Evolutionary conservation across 2,113 vertebrate species (phyloP), one percentile per base, ranked within the genome.

Genomic region (Hiodon alosoides): DNA sequence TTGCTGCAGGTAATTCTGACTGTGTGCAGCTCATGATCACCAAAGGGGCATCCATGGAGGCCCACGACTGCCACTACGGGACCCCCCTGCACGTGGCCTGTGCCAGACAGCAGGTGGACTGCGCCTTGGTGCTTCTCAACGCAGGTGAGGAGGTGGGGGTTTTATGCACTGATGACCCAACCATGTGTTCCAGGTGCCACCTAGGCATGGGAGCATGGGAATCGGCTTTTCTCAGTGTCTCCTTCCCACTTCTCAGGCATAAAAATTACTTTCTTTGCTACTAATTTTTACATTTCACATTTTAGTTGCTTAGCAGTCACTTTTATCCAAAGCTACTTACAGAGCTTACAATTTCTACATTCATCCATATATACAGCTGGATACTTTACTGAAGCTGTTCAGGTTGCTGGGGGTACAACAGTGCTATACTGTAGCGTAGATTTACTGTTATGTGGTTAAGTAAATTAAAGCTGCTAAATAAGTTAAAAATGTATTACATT

Each of bases 51-150:
- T 91, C 91, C 61, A 88, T 98, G 84, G 95, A 98, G 79, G 95
- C 95, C 0, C 94, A 96, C 0, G 95, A 98, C 67, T 96, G 94
- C 66, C 94, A 97, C 75, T 97, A 95, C 0, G 96, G 97, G 61
- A 98, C 95, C 0, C 94, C 96, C 0, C 89, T 98, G 50, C 97
- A 98, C 0, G 95, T 96, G 0, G 95, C 96, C 46, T 98, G 95
- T 60, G 93, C 93, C 69, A 86, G 92, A 60, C 90, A 96, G 69
- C 92, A 96, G 75, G 86, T 93, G 64, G 89, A 94, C 79, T 98
- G 97, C 2, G 93, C 86, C 16, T 96, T 93, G 82, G 74, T 92
- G 67, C 90, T 98, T 61, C 94, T 98, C 8, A 92, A 89, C 31
- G 93, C 95, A 81, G 97, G 97, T 96, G 77, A 0, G 84, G n/a